Evolutionary conservation across 2,888 invertebrate genomes (phyloP), one percentile per base, ranked within the genome.

Genomic region (Philhelius pedissequus): DNA sequence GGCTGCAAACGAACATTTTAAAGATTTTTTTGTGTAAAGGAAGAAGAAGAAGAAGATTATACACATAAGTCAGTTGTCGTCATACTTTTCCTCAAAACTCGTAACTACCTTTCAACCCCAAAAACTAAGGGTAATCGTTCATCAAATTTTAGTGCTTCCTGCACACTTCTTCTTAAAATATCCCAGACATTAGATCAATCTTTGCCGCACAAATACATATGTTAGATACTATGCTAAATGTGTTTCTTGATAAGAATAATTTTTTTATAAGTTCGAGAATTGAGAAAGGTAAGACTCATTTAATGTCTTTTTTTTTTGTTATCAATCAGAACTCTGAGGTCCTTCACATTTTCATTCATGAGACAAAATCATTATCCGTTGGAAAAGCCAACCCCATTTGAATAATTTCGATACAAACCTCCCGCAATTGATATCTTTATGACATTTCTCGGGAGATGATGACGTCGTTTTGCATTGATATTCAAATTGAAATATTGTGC

Each of bases 401-500:
- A 54, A 60, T 56, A 32, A 54, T 60, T 60, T 60, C 38, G 25
- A 60, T 40, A 27, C 56, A 62, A 78, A 83, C 68, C 82, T 40
- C 69, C 78, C 50, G 58, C 84, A 80, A 84, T 84, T 84, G 84
- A 84, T 84, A 84, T 84, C 84, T 80, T 84, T 84, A 84, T 76
- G 80, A 76, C 76, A 80, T 71, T 84, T 80, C 80, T 73, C 48
- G 60, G 84, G 84, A n/a, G n/a, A 84, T 84, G 84, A 84, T 80
- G 84, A 84, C 74, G 75, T 71, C 80, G 80, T 79, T 84, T 84
- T 66, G 80, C 76, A 84, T 84, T 84, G 80, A 84, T 84, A 84
- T 84, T 80, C 75, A 80, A 84, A 84, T 84, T 84, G 84, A 84
- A 84, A 76, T 84, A 84, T 84, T 84, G 84, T 80, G 80, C 84